These are phyloP conservation scores for Vannuccia rotundouncinata DNA, from an alignment of 2,888 invertebrate genomes.

Conservation along the genomic window DNA sequence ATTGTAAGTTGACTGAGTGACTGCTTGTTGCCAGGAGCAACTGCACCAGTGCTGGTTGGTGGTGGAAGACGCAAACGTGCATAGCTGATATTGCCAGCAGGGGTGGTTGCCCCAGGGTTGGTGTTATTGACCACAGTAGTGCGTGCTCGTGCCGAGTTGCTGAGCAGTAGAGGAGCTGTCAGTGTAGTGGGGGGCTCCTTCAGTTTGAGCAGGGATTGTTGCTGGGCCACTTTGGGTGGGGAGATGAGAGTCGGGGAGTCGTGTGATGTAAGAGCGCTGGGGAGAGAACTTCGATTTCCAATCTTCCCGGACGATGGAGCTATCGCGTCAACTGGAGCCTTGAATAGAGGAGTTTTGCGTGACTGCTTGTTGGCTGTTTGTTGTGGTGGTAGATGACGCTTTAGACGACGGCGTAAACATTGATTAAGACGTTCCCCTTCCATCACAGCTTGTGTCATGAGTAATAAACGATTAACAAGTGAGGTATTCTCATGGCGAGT, in stretches of 20 bases:
- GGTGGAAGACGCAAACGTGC: not conserved
- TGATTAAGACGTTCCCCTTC: not conserved
- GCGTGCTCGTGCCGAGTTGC: no score
- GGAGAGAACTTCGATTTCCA: no score
- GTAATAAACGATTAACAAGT: no score
- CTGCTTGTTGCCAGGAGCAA: not conserved
- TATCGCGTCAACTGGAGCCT: not conserved
- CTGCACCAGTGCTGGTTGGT: not conserved
- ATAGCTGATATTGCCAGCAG: no score
- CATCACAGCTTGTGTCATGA: not conserved
- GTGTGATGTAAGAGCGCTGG: no score
- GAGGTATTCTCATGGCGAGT: no score
- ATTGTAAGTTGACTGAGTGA: not conserved
- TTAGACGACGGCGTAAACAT: not conserved
- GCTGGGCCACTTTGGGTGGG: no score
- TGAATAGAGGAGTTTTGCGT: not conserved
- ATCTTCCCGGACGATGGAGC: no score
- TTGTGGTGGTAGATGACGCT: not conserved
- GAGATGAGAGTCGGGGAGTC: no score
- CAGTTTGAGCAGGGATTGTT: not conserved
- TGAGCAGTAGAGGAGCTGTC: not conserved
- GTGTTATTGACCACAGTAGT: no score
- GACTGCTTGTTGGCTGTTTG: not conserved
- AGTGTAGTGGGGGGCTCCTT: not conserved
- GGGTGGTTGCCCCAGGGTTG: no score